phyloP scores from a whole-genome alignment of 2,888 invertebrate species.

The Protonemura montana region DNA sequence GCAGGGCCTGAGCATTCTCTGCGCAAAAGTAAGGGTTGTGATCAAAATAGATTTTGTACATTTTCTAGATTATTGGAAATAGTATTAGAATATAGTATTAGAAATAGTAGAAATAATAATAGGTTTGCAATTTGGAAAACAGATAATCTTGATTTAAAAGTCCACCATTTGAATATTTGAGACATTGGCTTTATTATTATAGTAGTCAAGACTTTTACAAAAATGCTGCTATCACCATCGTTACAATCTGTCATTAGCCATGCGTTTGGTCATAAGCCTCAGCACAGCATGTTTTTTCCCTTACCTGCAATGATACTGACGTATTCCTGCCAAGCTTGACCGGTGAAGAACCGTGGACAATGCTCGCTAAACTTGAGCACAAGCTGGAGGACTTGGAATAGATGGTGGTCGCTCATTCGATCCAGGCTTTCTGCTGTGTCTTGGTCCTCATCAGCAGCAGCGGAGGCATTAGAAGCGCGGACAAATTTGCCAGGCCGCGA shows the following conservation, averaged over 20 bases:
- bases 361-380: conserved; percentile 72
- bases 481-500: conserved; percentile 67
- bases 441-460: not conserved
- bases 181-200: no score
- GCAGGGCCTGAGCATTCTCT: conserved; percentile 72
- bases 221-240: no score
- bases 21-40: no score
- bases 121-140: no score
- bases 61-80: no score
- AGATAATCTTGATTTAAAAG: no score
- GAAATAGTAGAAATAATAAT: no score
- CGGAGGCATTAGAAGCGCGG: conserved; percentile 53
- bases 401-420: conserved; percentile 73
- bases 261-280: not conserved
- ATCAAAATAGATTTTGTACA: no score
- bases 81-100: no score
- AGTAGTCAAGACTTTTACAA: no score
- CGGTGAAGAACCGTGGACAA: conserved; percentile 68
- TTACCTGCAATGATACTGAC: conserved; percentile 47
- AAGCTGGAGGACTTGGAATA: conserved; percentile 77
- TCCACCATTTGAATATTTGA: no score
- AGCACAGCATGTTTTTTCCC: conserved; percentile 58
- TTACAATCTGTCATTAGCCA: no score
- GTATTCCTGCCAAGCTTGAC: conserved; percentile 60
- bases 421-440: conserved; percentile 64